These are phyloP conservation scores for Calephelis virginiensis DNA, from an alignment of 1,140 invertebrate genomes.

Conservation along the genomic window DNA sequence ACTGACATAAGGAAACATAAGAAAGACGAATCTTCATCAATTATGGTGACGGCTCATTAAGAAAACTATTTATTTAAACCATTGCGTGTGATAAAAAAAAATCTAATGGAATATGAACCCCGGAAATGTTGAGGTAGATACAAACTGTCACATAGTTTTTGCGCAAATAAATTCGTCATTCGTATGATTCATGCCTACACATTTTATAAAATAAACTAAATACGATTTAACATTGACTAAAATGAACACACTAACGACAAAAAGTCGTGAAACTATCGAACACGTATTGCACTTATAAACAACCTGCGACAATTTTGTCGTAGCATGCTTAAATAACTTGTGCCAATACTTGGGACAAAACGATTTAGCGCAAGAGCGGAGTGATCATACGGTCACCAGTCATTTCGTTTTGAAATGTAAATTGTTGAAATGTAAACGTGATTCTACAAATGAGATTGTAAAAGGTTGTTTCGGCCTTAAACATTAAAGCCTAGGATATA, in stretches of 20 bases:
- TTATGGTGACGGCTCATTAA: too few species aligned
- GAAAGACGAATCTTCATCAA: conserved; percentile 2
- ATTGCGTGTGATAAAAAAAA: too few species aligned
- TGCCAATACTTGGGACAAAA: not conserved
- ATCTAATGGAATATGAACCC: too few species aligned
- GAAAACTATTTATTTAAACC: too few species aligned
- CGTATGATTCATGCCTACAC: not conserved
- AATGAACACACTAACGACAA: conserved; percentile 8
- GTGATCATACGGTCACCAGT: too few species aligned
- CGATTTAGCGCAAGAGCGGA: too few species aligned
- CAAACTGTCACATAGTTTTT: too few species aligned
- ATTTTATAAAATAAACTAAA: conserved; percentile 6
- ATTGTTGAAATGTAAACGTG: too few species aligned
- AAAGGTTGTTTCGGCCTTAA: not conserved
- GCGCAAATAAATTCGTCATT: not conserved
- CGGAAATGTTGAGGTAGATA: too few species aligned
- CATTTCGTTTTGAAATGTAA: too few species aligned
- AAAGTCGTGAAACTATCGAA: conserved; percentile 5
- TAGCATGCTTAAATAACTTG: not conserved
- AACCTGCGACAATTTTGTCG: conserved; percentile 9
- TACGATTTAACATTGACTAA: conserved; percentile 7
- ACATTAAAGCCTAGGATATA: not conserved
- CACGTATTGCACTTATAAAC: conserved; percentile 10
- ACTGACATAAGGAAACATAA: not conserved
- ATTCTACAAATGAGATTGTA: not conserved